phyloP scores from a whole-genome alignment of 2,113 vertebrate species.

The Tretioscincus oriximinensis region DNA sequence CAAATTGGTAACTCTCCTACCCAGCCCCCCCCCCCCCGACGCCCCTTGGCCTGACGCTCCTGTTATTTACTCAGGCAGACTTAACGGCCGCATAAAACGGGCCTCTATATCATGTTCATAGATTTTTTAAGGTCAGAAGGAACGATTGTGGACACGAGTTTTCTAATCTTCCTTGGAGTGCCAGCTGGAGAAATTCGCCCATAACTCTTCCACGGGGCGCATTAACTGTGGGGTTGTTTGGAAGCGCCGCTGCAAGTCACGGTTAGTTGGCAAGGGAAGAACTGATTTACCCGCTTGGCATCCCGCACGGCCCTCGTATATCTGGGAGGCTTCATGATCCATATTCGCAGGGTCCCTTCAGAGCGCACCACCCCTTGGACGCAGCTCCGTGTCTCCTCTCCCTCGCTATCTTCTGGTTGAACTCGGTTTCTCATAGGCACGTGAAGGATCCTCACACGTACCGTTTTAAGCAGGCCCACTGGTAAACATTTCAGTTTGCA shows the following conservation, averaged over 20 bases:
- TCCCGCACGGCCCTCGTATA: neutral
- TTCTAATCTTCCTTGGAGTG: neutral
- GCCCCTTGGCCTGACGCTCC: neutral
- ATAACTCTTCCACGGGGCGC: constrained; percentile 6
- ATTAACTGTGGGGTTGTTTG: neutral
- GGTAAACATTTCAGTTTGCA: too few relatives aligned
- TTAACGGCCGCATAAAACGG: neutral
- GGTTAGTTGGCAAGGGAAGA: neutral
- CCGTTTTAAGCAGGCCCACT: too few relatives aligned
- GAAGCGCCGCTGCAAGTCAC: neutral
- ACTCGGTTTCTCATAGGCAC: too few relatives aligned
- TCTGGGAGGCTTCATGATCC: neutral
- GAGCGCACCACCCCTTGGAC: neutral
- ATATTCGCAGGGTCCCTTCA: neutral
- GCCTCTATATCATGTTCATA: neutral
- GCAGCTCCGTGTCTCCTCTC: neutral
- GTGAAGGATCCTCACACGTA: too few relatives aligned
- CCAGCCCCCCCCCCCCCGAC: neutral
- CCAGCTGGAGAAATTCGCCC: neutral
- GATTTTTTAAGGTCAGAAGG: constrained; percentile 7
- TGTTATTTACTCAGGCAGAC: neutral
- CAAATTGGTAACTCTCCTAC: neutral
- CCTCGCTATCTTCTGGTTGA: too few relatives aligned
- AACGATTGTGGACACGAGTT: neutral
- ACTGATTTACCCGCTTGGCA: constrained; percentile 1